Evolutionary conservation across 2,113 vertebrate genomes (phyloP).

Genomic region (Calyptomena viridis): DNA sequence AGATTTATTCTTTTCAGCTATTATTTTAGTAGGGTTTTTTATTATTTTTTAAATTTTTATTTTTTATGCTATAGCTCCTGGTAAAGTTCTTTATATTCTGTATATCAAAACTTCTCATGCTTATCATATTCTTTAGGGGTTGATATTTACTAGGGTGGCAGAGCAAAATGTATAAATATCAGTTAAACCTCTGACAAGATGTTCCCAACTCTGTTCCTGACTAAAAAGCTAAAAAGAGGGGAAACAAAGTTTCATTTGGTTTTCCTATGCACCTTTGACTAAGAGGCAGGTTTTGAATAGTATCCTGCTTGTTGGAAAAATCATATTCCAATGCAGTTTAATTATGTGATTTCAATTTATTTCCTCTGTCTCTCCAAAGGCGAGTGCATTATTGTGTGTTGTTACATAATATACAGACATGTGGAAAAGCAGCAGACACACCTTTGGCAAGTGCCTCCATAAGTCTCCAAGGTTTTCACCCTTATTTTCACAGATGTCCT

Average conservation of each 20-base stretch:
- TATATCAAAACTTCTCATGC: not conserved
- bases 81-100: not conserved
- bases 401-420: slow-evolving; percentile 14
- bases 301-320: not conserved
- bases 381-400: not conserved
- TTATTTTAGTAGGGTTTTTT: not conserved
- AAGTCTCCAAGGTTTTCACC: slow-evolving; percentile 5
- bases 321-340: not conserved
- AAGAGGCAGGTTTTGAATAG: not conserved
- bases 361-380: not conserved
- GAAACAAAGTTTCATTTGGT: not conserved
- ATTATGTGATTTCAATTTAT: not conserved
- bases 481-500: slow-evolving; percentile 52
- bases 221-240: not conserved
- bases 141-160: not conserved
- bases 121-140: not conserved
- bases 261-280: not conserved
- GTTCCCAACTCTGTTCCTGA: not conserved
- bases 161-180: not conserved
- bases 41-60: not conserved
- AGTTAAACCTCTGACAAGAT: not conserved
- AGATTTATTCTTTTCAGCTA: not conserved
- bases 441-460: not conserved
- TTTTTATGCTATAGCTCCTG: not conserved
- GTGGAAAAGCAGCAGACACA: slow-evolving; percentile 15